Conservation (phyloP, 2,888 invertebrate genomes). For the Beris morrisii region DNA sequence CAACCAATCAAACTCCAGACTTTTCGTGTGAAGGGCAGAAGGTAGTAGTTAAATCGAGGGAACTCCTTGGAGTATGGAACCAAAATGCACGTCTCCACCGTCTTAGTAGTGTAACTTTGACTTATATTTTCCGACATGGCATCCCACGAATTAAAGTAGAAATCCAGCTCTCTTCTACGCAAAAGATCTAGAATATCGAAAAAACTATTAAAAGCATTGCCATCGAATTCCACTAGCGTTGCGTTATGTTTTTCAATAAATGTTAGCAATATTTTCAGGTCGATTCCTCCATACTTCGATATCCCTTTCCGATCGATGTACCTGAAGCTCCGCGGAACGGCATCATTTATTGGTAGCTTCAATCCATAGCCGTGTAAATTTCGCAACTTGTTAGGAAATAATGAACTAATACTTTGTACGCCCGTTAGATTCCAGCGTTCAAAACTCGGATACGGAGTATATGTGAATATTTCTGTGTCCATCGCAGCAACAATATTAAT, state of each 20-base stretch:
- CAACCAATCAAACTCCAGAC: not conserved
- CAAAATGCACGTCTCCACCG: not conserved
- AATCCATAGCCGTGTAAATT: too few relatives aligned
- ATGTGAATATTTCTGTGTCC: too few relatives aligned
- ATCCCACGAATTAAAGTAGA: not conserved
- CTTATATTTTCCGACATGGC: not conserved
- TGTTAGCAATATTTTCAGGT: not conserved
- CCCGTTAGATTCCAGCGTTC: too few relatives aligned
- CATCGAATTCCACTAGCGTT: not conserved
- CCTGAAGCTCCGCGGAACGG: not conserved
- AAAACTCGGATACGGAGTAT: too few relatives aligned
- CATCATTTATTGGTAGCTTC: too few relatives aligned
- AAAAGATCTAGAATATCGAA: not conserved
- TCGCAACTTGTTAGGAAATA: too few relatives aligned
- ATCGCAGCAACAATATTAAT: too few relatives aligned
- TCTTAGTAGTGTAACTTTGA: not conserved
- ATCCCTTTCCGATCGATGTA: slow-evolving; percentile 2
- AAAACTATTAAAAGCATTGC: not conserved
- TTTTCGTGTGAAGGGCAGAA: not conserved
- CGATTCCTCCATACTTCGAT: not conserved
- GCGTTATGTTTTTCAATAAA: slow-evolving; percentile 9
- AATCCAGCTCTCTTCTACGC: not conserved
- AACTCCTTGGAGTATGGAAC: not conserved
- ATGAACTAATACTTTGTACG: too few relatives aligned
- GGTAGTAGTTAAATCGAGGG: not conserved